Conservation (phyloP, 2,797 vertebrate species). For the Oreochromis mossambicus region DNA sequence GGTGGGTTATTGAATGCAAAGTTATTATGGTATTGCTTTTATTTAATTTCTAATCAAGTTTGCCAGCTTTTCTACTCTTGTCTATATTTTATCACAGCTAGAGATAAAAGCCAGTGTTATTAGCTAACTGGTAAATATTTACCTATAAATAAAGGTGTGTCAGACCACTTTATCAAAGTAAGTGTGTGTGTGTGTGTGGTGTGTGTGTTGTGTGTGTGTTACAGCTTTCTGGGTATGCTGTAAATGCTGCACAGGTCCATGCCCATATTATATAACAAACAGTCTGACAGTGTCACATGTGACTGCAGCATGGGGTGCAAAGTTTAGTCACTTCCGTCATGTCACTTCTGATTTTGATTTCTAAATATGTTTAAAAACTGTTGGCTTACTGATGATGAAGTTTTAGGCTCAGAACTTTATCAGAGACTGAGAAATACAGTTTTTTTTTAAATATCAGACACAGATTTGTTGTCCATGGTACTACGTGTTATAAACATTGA, state of each 20-base stretch:
- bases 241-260: background rate
- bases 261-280: background rate
- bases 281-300: background rate
- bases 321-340: background rate
- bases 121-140: slow-evolving; percentile 9
- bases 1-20: background rate
- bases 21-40: background rate
- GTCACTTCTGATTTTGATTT: background rate
- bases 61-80: slow-evolving; percentile 3
- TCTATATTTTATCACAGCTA: background rate
- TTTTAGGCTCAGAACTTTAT: background rate
- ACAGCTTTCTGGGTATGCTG: background rate
- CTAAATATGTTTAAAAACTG: background rate
- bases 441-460: background rate
- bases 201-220: no score
- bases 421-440: background rate
- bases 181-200: fast-evolving
- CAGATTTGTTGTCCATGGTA: background rate
- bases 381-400: background rate
- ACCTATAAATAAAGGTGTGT: background rate
- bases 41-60: background rate
- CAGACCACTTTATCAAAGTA: background rate
- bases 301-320: background rate
- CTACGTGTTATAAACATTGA: background rate
- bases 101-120: background rate